These are phyloP conservation scores for Gallinago jamesoni DNA, from an alignment of 2,113 vertebrate species.

Conservation along the genomic window DNA sequence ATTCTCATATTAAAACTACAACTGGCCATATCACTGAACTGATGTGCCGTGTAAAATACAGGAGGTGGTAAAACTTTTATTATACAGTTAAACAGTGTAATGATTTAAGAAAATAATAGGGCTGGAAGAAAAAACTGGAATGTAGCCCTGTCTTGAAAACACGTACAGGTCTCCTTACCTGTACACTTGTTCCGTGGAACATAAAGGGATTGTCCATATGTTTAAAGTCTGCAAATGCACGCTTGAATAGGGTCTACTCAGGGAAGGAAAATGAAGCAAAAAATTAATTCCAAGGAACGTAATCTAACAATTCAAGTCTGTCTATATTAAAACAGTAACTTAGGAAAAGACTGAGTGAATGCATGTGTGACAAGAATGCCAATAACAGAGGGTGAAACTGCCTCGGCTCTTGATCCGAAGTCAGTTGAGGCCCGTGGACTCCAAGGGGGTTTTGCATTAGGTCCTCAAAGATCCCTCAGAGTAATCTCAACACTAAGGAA, in stretches of 20 bases:
- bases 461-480: background rate
- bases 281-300: background rate
- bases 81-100: background rate
- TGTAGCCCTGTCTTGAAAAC: background rate
- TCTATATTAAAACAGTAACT: background rate
- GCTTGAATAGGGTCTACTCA: background rate
- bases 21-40: background rate
- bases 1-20: background rate
- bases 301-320: background rate
- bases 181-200: background rate
- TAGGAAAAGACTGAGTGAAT: background rate
- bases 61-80: background rate
- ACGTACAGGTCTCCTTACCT: background rate
- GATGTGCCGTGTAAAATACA: background rate
- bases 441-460: background rate
- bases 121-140: background rate
- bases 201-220: background rate
- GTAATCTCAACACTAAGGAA: background rate
- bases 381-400: background rate
- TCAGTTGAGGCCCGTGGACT: background rate
- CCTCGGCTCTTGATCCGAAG: background rate
- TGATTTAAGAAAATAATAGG: background rate
- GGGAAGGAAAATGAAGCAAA: conserved; percentile 21
- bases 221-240: background rate
- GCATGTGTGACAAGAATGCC: background rate